phyloP scores from a whole-genome alignment of 2,797 vertebrate species.

The Sebastes miniatus region DNA sequence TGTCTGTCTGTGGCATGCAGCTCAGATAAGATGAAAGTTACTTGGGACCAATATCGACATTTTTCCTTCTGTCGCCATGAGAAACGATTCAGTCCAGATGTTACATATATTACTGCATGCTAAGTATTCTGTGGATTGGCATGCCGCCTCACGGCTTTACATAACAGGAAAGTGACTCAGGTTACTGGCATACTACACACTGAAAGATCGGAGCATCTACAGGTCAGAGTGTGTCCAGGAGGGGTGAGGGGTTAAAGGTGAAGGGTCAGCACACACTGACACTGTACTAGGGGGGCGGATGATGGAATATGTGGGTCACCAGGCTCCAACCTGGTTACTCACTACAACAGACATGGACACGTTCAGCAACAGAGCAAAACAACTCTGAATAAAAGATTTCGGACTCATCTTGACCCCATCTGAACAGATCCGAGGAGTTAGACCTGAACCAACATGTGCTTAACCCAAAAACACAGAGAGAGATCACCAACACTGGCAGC shows the following conservation, averaged over 20 bases:
- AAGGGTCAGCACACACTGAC: constrained; percentile 51
- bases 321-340: constrained; percentile 29
- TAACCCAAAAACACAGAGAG: background rate
- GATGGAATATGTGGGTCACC: constrained; percentile 37
- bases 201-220: constrained; percentile 28
- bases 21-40: constrained; percentile 75
- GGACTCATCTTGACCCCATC: background rate
- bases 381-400: background rate
- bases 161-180: background rate
- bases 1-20: constrained; percentile 71
- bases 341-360: constrained; percentile 7
- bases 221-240: constrained; percentile 52
- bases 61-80: constrained; percentile 37
- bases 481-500: too few species aligned
- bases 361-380: constrained; percentile 7
- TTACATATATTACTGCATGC: background rate
- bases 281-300: constrained; percentile 45
- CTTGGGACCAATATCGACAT: constrained; percentile 57
- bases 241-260: constrained; percentile 44
- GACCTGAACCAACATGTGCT: background rate
- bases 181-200: constrained; percentile 36
- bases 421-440: background rate
- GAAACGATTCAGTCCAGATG: constrained; percentile 67
- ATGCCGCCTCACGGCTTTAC: background rate
- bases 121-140: background rate